Conservation (phyloP, 2,113 vertebrate species). For the Monarcha castaneiventris region DNA sequence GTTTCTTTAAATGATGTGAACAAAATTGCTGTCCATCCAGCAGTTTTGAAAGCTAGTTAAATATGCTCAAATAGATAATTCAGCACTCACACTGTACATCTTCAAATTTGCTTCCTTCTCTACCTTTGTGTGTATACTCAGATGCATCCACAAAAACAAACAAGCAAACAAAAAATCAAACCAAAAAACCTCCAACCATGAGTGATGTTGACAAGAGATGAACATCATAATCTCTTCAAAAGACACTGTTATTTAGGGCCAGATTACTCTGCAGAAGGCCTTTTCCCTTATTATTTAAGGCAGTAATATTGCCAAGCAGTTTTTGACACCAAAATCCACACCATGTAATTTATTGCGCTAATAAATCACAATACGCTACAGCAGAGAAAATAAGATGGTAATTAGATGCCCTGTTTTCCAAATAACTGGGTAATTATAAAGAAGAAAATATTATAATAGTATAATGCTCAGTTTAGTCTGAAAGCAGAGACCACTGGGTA, state of each 20-base stretch:
- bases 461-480: not conserved
- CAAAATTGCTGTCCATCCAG: not conserved
- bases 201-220: not conserved
- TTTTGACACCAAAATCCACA: not conserved
- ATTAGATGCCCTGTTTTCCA: not conserved
- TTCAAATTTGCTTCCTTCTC: not conserved
- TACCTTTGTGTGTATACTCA: not conserved
- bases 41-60: not conserved
- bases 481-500: not conserved
- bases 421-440: not conserved
- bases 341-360: not conserved
- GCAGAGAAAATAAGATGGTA: not conserved
- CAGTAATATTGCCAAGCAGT: not conserved
- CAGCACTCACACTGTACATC: not conserved
- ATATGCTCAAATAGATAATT: not conserved
- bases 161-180: not conserved
- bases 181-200: rapidly evolving
- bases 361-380: not conserved
- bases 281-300: not conserved
- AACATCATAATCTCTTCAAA: not conserved
- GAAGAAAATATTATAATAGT: not conserved
- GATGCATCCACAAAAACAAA: not conserved
- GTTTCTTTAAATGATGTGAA: not conserved
- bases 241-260: not conserved
- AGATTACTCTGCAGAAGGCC: not conserved